A percentile compares a stretch with the other conserved stretches of the same genome.
Conservation (phyloP, 2,888 invertebrate species). For the Bombylius major region DNA sequence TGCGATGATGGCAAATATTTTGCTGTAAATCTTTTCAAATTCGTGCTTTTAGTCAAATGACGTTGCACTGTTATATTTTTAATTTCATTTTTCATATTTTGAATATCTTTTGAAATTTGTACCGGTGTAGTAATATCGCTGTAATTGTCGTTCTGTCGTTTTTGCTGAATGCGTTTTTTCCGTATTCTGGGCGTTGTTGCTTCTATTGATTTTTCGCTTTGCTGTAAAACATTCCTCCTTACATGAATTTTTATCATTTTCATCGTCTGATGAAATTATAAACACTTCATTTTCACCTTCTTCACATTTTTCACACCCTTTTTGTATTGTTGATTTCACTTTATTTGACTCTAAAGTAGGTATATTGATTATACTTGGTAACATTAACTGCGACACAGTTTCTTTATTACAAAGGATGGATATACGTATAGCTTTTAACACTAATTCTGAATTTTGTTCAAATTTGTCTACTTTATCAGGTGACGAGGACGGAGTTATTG, state of each 20-base stretch:
- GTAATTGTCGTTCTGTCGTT: too few species aligned
- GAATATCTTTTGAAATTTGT: not conserved
- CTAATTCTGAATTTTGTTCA: too few species aligned
- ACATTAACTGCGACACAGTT: too few species aligned
- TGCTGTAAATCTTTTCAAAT: conserved; percentile 9
- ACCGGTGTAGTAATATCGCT: too few species aligned
- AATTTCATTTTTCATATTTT: not conserved
- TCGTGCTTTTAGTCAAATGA: conserved; percentile 11
- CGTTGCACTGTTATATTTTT: not conserved
- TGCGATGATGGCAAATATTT: conserved; percentile 10
- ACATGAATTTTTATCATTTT: not conserved
- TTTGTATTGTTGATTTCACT: not conserved
- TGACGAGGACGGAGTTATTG: not conserved
- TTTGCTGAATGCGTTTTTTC: not conserved
- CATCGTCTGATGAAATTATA: not conserved
- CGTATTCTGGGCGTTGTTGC: not conserved
- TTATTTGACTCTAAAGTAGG: not conserved
- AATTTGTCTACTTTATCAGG: too few species aligned
- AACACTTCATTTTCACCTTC: not conserved
- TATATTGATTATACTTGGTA: not conserved
- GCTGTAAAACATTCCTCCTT: too few species aligned
- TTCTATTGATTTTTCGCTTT: not conserved
- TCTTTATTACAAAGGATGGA: not conserved
- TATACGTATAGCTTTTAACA: too few species aligned
- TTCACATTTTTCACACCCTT: not conserved